Evolutionary conservation across 2,888 invertebrate genomes (phyloP).

Genomic region (Allophyes oxyacanthae): DNA sequence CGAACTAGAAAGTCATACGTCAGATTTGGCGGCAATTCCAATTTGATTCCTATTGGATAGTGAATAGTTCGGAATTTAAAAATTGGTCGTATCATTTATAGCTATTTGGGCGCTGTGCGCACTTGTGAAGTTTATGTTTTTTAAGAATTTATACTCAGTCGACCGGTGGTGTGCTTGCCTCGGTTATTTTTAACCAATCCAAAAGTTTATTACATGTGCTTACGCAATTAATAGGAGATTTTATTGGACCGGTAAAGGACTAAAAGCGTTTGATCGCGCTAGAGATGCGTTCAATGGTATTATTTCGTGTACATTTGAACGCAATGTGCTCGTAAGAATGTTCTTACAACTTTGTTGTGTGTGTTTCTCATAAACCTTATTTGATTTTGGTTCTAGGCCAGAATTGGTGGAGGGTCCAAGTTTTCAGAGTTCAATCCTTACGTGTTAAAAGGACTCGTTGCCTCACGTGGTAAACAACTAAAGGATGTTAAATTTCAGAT

Average conservation of each 20-base stretch:
- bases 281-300: slow-evolving; percentile 62
- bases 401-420: slow-evolving; percentile 6
- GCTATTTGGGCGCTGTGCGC: slow-evolving; percentile 59
- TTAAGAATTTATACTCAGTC: slow-evolving; percentile 86
- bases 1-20: slow-evolving; percentile 74
- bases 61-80: slow-evolving; percentile 64
- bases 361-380: slow-evolving; percentile 48
- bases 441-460: slow-evolving; percentile 10
- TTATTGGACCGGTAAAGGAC: slow-evolving; percentile 87
- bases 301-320: slow-evolving; percentile 64
- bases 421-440: slow-evolving; percentile 23
- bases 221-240: slow-evolving; percentile 88
- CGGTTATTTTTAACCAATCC: slow-evolving; percentile 87
- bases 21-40: slow-evolving; percentile 73
- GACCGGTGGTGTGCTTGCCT: slow-evolving; percentile 73
- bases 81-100: slow-evolving; percentile 48
- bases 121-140: slow-evolving; percentile 84
- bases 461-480: neutral
- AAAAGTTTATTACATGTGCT: slow-evolving; percentile 87
- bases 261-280: slow-evolving; percentile 79
- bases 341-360: slow-evolving; percentile 41
- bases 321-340: slow-evolving; percentile 42
- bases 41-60: slow-evolving; percentile 77
- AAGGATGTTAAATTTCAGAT: slow-evolving; percentile 1
- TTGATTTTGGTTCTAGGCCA: slow-evolving; percentile 25